A percentile compares a stretch with the other conserved stretches of the same genome.
Evolutionary conservation across 2,113 vertebrate species (phyloP).

Genomic region (Brevimyrus niger): DNA sequence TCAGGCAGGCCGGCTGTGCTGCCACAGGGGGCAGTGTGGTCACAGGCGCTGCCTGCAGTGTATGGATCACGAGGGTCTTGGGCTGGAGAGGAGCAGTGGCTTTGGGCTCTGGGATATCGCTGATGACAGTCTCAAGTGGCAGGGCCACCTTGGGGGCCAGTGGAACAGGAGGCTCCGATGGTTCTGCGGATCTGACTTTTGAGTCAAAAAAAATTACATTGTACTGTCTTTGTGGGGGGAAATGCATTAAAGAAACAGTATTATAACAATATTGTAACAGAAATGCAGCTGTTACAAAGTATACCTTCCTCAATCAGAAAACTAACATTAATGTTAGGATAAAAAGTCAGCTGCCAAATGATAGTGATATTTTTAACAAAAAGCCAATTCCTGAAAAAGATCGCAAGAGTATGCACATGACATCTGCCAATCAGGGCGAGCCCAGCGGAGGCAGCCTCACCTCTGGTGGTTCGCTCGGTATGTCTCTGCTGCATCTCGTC

Average conservation of each 20-base stretch:
- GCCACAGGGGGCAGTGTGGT: constrained; percentile 69
- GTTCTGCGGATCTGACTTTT: constrained; percentile 57
- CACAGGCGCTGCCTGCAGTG: constrained; percentile 72
- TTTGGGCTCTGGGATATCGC: constrained; percentile 67
- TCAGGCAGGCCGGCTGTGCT: constrained; percentile 72
- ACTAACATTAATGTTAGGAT: background rate
- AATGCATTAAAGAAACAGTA: background rate
- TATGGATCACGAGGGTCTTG: constrained; percentile 88
- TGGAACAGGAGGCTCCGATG: constrained; percentile 65
- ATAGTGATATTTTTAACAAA: background rate
- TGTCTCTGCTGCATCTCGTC: constrained; percentile 50
- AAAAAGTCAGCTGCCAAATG: background rate
- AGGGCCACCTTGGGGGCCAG: constrained; percentile 69
- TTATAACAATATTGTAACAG: no score
- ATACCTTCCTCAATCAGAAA: background rate
- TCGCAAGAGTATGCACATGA: background rate
- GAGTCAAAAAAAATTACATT: constrained; percentile 16
- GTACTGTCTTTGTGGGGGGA: background rate
- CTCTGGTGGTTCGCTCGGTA: constrained; percentile 44
- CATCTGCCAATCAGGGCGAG: background rate
- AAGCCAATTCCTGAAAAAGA: background rate
- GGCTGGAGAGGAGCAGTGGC: constrained; percentile 60
- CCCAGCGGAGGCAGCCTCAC: constrained; percentile 30
- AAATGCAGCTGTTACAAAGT: background rate
- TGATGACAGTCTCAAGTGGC: constrained; percentile 79